These are phyloP conservation scores for Coleophora deauratella DNA, from an alignment of 2,888 invertebrate species.

Conservation along the genomic window DNA sequence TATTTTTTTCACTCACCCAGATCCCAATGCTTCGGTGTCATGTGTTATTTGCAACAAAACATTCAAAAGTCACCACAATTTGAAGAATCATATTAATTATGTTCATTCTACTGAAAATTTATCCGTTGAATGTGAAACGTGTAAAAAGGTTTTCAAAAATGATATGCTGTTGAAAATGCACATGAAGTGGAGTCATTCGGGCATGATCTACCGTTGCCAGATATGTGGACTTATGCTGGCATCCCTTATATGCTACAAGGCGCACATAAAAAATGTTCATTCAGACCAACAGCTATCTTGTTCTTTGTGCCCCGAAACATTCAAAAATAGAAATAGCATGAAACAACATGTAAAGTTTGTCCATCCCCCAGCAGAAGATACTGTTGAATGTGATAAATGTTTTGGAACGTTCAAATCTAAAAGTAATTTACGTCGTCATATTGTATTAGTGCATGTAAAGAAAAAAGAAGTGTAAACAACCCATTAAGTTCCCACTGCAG, in stretches of 20 bases:
- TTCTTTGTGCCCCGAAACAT: constrained; percentile 15
- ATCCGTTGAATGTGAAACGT: too few relatives aligned
- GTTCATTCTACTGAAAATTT: constrained; percentile 31
- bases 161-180: too few relatives aligned
- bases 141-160: too few relatives aligned
- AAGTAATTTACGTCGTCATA: constrained; percentile 26
- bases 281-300: too few relatives aligned
- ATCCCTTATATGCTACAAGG: constrained; percentile 17
- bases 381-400: constrained; percentile 26
- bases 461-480: too few relatives aligned
- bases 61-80: constrained; percentile 27
- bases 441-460: constrained; percentile 24
- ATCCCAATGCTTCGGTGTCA: constrained; percentile 20
- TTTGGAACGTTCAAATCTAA: constrained; percentile 27
- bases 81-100: constrained; percentile 29
- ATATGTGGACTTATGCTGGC: constrained; percentile 25
- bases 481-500: too few relatives aligned
- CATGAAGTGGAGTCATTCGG: constrained; percentile 31
- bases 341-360: constrained; percentile 26
- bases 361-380: constrained; percentile 21
- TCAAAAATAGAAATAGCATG: constrained; percentile 23
- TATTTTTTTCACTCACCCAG: constrained; percentile 30
- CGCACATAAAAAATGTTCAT: constrained; percentile 29
- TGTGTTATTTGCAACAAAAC: constrained; percentile 28
- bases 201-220: constrained; percentile 28